phyloP scores from a whole-genome alignment of 1,140 invertebrate species.

The Harpegnathos saltator region DNA sequence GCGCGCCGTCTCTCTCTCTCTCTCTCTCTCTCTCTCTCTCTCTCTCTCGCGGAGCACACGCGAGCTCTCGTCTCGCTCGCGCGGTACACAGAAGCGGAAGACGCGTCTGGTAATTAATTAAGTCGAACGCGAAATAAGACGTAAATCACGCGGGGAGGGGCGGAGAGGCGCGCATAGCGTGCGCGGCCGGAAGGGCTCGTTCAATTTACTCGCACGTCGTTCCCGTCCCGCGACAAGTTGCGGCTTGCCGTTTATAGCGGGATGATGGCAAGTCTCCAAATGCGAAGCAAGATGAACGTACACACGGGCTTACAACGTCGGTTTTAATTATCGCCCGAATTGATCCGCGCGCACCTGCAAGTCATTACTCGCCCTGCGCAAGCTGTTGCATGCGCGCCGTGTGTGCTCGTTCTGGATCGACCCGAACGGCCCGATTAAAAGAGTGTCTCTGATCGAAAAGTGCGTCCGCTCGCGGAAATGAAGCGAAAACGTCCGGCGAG shows the following conservation, averaged over 20 bases:
- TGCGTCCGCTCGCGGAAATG: background rate
- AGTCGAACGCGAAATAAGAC: background rate
- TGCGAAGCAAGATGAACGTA: constrained; percentile 20
- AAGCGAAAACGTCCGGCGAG: too few species aligned
- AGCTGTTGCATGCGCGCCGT: constrained; percentile 24
- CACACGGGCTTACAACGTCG: constrained; percentile 43
- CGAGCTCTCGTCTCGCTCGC: too few species aligned
- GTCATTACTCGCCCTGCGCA: constrained; percentile 40
- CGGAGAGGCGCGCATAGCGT: constrained; percentile 37
- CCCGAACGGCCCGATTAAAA: background rate
- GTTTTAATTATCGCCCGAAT: constrained; percentile 51
- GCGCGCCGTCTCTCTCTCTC: too few species aligned
- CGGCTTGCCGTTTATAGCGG: background rate
- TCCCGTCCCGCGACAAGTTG: constrained; percentile 49
- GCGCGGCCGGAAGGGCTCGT: constrained; percentile 25
- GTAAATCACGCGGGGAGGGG: background rate
- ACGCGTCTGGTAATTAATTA: constrained; percentile 5
- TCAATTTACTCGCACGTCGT: constrained; percentile 30
- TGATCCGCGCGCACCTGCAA: constrained; percentile 33
- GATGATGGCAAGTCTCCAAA: constrained; percentile 52
- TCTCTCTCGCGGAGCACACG: too few species aligned
- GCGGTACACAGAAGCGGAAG: too few species aligned
- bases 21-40: too few species aligned
- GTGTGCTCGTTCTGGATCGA: background rate
- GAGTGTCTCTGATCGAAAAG: background rate